phyloP scores from a whole-genome alignment of 2,888 invertebrate species.

The Lampropteryx suffumata region DNA sequence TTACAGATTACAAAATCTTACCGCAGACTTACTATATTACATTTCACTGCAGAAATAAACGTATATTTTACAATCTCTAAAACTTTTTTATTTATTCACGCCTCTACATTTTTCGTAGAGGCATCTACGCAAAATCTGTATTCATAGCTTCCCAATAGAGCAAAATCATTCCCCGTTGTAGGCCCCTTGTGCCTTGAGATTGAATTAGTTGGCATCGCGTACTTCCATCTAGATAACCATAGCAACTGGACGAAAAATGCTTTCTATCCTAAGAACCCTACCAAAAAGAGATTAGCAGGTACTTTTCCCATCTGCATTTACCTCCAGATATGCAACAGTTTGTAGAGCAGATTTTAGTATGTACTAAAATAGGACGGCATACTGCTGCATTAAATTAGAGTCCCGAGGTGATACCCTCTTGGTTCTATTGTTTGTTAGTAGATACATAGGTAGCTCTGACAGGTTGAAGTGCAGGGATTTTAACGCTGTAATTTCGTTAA shows the following conservation, averaged over 20 bases:
- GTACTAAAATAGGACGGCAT: too few relatives aligned
- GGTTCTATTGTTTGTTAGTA: conserved; percentile 56
- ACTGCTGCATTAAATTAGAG: not conserved
- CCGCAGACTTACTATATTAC: too few relatives aligned
- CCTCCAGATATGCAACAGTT: not conserved
- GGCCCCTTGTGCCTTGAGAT: conserved; percentile 49
- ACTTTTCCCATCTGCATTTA: not conserved
- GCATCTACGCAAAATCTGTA: conserved; percentile 2
- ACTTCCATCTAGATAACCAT: not conserved
- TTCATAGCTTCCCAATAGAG: conserved; percentile 5
- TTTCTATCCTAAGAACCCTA: not conserved
- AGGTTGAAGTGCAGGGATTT: conserved; percentile 38
- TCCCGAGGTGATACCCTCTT: conserved; percentile 39
- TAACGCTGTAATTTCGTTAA: conserved; percentile 43
- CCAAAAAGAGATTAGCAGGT: not conserved
- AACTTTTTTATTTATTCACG: not conserved
- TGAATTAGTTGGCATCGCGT: conserved; percentile 54
- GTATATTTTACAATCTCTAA: too few relatives aligned
- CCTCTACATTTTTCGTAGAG: not conserved
- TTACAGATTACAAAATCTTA: too few relatives aligned
- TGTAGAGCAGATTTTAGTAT: not conserved
- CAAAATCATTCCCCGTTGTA: conserved; percentile 22
- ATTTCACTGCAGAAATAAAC: too few relatives aligned
- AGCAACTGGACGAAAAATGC: not conserved
- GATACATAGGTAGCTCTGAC: conserved; percentile 38